Evolutionary conservation across 2,888 invertebrate genomes (phyloP), one percentile per base, ranked within the genome.

Genomic region (Belgica antarctica): DNA sequence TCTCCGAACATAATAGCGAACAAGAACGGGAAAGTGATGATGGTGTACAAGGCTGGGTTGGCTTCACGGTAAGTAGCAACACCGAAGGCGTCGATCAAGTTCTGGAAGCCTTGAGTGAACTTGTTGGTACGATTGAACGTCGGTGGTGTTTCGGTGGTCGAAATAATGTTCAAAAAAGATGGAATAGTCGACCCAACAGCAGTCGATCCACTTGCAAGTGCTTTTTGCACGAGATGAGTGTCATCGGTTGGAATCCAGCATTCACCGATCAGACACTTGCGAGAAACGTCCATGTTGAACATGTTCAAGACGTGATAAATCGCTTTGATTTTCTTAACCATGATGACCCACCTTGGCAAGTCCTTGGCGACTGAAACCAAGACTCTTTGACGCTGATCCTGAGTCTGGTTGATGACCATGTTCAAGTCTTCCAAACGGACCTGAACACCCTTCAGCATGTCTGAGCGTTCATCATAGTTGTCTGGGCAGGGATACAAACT

Each of bases 1-100:
- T 96, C 96, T 19, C 96, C 96, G 80, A 96, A 97, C 96, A 97
- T 97, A 75, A 96, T 88, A 61, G 92, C 94, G 81, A 96, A 96
- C 47, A 96, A 81, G 83, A 96, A 96, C 7, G 96, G 96, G 82
- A 96, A 96, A 0, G 94, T 93, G 73, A 96, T 90, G 76, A 92
- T 87, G 19, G 92, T 90, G 81, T 90, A 94, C 1, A 90, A 83
- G 10, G 92, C 93, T 74, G 94, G 94, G 82, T 95, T 97, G 72
- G 90, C 90, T 82, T 97, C 96, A 72, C 94, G 85, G 80, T 97
- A 97, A 31, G 89, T 88, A 69, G 95, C 92, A 25, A 96, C 87
- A 71, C 96, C 97, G 77, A 96, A 97, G 0, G 96, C 86, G 80
- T 96, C 93, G 74, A 97, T 94, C 74, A 97, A 86, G 77, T 86